Percentiles rank a stretch among this genome's conserved stretches.
Conservation (phyloP, 92 coral and sea anemone species). For the Hydrozoanthus gracilis region DNA sequence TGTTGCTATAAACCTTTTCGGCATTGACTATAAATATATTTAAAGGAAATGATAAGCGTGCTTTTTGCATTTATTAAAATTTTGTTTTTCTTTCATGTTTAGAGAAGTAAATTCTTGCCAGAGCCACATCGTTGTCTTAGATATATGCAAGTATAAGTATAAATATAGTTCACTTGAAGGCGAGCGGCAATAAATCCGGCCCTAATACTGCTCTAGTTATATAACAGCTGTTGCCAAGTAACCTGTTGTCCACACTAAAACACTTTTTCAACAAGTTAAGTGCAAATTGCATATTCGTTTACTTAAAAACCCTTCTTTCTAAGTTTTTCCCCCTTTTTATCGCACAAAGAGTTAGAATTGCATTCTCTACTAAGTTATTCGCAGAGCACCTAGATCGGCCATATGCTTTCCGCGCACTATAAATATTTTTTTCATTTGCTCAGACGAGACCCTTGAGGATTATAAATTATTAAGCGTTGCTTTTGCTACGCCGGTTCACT, state of each 20-base stretch:
- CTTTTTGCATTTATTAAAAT: background rate
- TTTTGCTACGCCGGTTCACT: no score
- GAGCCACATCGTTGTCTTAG: background rate
- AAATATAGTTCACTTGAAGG: background rate
- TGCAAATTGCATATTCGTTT: conserved; percentile 32
- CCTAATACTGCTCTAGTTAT: background rate
- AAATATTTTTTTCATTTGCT: background rate
- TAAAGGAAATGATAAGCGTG: no score
- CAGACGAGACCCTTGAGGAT: background rate
- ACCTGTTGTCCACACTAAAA: background rate
- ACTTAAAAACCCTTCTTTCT: background rate
- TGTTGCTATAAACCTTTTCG: no score
- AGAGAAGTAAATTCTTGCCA: background rate
- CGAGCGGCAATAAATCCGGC: background rate
- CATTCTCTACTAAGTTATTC: conserved; percentile 39
- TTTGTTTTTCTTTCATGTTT: background rate
- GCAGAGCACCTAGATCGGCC: background rate
- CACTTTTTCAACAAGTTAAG: conserved; percentile 1
- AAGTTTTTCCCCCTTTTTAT: conserved; percentile 11
- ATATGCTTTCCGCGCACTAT: background rate
- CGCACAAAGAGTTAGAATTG: background rate
- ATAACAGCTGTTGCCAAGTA: background rate
- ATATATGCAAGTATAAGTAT: background rate
- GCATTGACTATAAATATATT: no score
- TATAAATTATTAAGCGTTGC: no score